Evolutionary conservation across 2,113 vertebrate genomes (phyloP).

Genomic region (Oriolus oriolus): DNA sequence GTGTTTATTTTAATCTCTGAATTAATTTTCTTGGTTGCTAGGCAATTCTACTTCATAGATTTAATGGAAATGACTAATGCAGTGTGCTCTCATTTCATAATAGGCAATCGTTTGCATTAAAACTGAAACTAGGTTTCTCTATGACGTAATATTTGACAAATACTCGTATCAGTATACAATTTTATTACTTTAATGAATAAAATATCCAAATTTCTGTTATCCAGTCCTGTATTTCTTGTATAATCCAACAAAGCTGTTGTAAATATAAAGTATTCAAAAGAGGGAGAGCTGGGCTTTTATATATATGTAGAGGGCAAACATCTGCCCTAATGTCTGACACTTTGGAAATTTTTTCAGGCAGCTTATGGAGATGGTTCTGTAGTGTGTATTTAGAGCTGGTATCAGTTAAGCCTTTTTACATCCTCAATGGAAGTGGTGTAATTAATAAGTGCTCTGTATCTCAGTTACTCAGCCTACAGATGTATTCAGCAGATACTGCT

Average conservation of each 20-base stretch:
- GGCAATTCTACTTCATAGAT: constrained; percentile 54
- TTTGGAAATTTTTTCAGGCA: not conserved
- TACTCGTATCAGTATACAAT: not conserved
- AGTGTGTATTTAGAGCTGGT: not conserved
- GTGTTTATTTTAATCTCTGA: constrained; percentile 58
- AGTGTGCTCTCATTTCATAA: constrained; percentile 9
- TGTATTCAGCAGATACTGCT: not conserved
- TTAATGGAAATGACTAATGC: constrained; percentile 57
- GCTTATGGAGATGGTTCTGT: not conserved
- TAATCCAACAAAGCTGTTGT: not conserved
- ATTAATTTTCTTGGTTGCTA: constrained; percentile 62
- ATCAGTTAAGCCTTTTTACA: not conserved
- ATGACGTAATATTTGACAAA: constrained; percentile 2
- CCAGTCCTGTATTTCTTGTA: not conserved
- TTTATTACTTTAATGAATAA: not conserved
- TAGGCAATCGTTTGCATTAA: not conserved
- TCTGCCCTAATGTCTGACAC: not conserved
- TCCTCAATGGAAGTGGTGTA: not conserved
- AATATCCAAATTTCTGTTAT: not conserved
- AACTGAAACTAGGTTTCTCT: not conserved
- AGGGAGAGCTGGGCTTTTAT: not conserved
- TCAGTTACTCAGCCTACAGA: not conserved
- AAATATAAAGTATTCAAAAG: not conserved
- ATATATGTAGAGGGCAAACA: not conserved
- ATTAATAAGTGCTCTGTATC: not conserved